phyloP scores from a whole-genome alignment of 53 echinoderm and acorn worm genomes.

The Arbacia lixula region DNA sequence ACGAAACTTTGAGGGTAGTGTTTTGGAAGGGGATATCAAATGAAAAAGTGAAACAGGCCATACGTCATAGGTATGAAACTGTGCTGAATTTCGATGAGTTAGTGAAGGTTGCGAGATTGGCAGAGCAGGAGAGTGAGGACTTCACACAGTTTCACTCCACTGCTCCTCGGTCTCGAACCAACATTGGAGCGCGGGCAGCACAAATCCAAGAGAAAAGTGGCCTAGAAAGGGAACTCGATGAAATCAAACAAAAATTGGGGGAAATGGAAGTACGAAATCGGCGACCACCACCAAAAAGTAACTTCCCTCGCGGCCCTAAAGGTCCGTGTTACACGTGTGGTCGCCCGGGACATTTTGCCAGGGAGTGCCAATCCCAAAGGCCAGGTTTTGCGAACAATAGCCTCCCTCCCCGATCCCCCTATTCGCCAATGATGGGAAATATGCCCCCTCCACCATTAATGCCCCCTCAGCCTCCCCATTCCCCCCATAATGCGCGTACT shows the following conservation, averaged over 20 bases:
- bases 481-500: too few species aligned
- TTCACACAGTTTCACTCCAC: conserved; percentile 15
- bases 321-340: conserved; percentile 50
- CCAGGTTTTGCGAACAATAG: not conserved
- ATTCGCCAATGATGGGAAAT: not conserved
- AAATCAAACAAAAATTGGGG: not conserved
- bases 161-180: not conserved
- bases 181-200: not conserved
- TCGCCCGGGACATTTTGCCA: conserved; percentile 18
- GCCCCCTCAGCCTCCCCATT: not conserved
- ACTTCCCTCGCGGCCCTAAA: not conserved
- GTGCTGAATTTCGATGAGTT: conserved; percentile 31
- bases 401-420: not conserved
- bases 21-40: conserved; percentile 54
- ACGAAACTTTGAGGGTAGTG: conserved; percentile 44
- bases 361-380: not conserved
- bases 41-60: conserved; percentile 36
- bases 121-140: conserved; percentile 47
- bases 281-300: too few species aligned
- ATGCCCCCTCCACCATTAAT: not conserved
- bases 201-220: not conserved
- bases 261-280: not conserved
- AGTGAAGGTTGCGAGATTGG: conserved; percentile 22
- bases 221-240: not conserved
- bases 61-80: conserved; percentile 46